These are phyloP conservation scores for Oryzias melastigma DNA, from an alignment of 2,113 vertebrate species.

Conservation along the genomic window DNA sequence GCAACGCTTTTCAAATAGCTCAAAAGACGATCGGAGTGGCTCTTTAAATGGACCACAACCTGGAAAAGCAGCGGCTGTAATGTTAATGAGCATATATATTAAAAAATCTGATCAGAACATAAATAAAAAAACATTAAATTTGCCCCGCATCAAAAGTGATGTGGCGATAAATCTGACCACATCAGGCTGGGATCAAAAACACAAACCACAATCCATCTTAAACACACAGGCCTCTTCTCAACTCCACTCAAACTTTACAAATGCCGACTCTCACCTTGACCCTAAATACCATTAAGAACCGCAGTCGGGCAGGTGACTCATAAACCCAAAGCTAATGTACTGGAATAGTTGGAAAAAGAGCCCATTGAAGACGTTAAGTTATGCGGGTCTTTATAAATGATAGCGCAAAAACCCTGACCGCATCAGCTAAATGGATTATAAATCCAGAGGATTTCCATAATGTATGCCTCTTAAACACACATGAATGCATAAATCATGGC, in stretches of 20 bases:
- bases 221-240: slow-evolving; percentile 60
- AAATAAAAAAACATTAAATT: slow-evolving; percentile 15
- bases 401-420: slow-evolving; percentile 90
- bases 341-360: slow-evolving; percentile 82
- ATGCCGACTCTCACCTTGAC: slow-evolving; percentile 87
- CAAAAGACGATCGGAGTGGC: too few relatives aligned
- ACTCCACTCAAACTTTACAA: slow-evolving; percentile 83
- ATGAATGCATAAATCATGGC: slow-evolving; percentile 92
- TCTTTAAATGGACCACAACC: slow-evolving; percentile 2
- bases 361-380: slow-evolving; percentile 89
- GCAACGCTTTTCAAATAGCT: too few relatives aligned
- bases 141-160: slow-evolving; percentile 20
- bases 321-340: slow-evolving; percentile 88
- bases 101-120: slow-evolving; percentile 22
- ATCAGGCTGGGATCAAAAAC: slow-evolving; percentile 35
- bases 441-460: slow-evolving; percentile 98
- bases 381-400: slow-evolving; percentile 96
- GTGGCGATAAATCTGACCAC: slow-evolving; percentile 18
- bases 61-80: slow-evolving; percentile 13
- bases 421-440: slow-evolving; percentile 99
- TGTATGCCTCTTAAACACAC: slow-evolving; percentile 94
- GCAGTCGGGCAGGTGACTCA: slow-evolving; percentile 78
- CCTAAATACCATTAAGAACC: slow-evolving; percentile 69
- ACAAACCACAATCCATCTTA: slow-evolving; percentile 37
- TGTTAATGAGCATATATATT: slow-evolving; percentile 14